Evolutionary conservation across 2,888 invertebrate genomes (phyloP), one percentile per base, ranked within the genome.

Genomic region (Limenitis arthemis): DNA sequence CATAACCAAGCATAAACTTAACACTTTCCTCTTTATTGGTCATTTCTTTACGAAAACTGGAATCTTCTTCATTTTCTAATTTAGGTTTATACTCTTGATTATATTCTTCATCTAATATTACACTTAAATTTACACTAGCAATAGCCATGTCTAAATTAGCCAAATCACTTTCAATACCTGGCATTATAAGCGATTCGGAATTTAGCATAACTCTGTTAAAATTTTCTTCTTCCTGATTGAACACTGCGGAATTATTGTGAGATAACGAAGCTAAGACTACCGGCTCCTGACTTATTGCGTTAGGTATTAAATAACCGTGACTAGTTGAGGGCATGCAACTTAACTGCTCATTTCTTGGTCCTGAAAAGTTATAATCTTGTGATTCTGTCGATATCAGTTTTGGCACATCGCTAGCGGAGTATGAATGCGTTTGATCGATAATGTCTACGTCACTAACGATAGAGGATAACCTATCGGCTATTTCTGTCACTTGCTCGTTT

Each of bases 261-360:
- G 88, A 86, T 28, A 88, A 65, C 0, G 88, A 84, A 0, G 88
- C 86, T 29, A 89, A 66, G 0, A 89, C 88, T 0, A 79, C 87
- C 0, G 86, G 86, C 58, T 89, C 89, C 58, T 89, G 88, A 43
- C 88, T 88, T 43, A 90, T 88, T 0, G 88, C 88, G 59, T 89
- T 89, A 7, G 91, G 89, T 68, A 91, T 87, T 43, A 91, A 71
- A 70, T 89, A 91, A 28, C 89, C 89, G 57, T 91, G 91, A 61
- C 87, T 87, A 1, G 90, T 91, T 0, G 91, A 91, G 5, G 90
- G 89, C 67, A 89, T 80, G 60, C 86, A 87, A 12, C 85, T 81
- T 8, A 82, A 56, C 44, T 81, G 81, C 54, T 85, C 86, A 40
- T 78, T 85, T 47, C 81, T 78, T 0, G 80, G 75, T 2, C 76